Percentiles rank a stretch among this genome's conserved stretches.
phyloP scores from a whole-genome alignment of 2,888 invertebrate species.

The Sthenelais limicola region DNA sequence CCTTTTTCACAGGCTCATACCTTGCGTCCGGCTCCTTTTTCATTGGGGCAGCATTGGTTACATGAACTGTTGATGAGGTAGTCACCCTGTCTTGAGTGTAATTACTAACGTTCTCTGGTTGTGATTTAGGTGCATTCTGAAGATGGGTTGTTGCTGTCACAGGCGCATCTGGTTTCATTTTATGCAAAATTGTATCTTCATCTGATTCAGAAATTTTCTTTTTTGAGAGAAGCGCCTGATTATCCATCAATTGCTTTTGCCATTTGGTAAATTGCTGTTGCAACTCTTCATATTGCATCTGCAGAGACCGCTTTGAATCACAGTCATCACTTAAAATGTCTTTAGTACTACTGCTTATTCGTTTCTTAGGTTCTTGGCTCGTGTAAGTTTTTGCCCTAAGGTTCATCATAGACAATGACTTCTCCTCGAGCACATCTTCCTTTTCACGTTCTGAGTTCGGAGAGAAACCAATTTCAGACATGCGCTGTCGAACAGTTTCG shows the following conservation, averaged over 20 bases:
- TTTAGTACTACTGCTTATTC: not conserved
- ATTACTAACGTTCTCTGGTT: too few species aligned
- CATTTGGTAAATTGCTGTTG: slow-evolving; percentile 64
- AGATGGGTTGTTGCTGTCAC: too few species aligned
- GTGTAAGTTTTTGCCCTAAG: slow-evolving; percentile 46
- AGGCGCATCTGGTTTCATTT: too few species aligned
- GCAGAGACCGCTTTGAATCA: slow-evolving; percentile 41
- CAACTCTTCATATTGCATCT: slow-evolving; percentile 60
- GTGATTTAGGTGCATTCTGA: too few species aligned
- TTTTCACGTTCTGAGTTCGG: slow-evolving; percentile 58
- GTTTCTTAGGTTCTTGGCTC: not conserved
- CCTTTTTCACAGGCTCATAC: slow-evolving; percentile 28
- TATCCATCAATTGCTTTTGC: slow-evolving; percentile 64
- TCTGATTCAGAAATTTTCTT: slow-evolving; percentile 44
- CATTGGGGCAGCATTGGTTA: too few species aligned
- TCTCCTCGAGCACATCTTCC: slow-evolving; percentile 61
- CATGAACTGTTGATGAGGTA: too few species aligned
- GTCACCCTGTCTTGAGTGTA: too few species aligned
- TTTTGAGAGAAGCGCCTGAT: slow-evolving; percentile 61
- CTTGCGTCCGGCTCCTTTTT: slow-evolving; percentile 55
- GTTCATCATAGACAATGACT: slow-evolving; percentile 60
- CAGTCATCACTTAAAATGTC: not conserved
- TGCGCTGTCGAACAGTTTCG: slow-evolving; percentile 6
- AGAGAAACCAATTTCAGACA: slow-evolving; percentile 55
- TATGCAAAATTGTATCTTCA: too few species aligned